Evolutionary conservation across 2,888 invertebrate genomes (phyloP), one percentile per base, ranked within the genome.

Genomic region (Stratiomys singularior): DNA sequence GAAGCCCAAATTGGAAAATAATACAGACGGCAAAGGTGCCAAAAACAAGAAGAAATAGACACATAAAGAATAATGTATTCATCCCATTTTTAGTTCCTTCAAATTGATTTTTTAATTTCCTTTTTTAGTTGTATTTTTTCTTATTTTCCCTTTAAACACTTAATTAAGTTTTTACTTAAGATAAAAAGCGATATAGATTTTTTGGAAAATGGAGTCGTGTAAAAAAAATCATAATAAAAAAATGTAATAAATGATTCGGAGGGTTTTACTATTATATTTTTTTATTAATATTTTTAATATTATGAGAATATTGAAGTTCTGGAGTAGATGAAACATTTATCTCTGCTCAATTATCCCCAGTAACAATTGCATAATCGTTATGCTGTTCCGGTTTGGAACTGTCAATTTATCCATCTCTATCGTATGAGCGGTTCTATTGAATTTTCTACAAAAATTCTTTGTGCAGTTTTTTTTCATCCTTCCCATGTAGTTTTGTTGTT

Each of bases 1-100:
- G 88, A 92, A 93, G 85, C 91, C 92, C 87, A 93, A 93, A 89
- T 88, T 93, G 86, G 90, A 91, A 83, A 92, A 91, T 87, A 92
- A 91, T 84, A 89, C 91, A 85, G 91, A 91, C 87, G 92, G 91
- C 84, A 93, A 93, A 88, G 89, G 87, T 83, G 91, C 92, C 87
- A 93, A 93, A 90, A 93, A 92, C 88, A 93, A 93, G 88, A 89
- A 89, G 88, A 87, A 86, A 83, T 74, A 74, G 74, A 60, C 60
- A 60, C 44, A 52, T 27, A 27, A 72, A 60, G 60, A 60, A 58
- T 37, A 37, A 18, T 37, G 11, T 60, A 60, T 23, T 37, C 37
- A 74, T 46, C 18, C 69, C 28, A 46, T 47, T 69, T 60, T 74
- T 74, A 74, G 74, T 74, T 74, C 74, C 74, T 69, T 60, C 44